Evolutionary conservation across 2,888 invertebrate genomes (phyloP).

Genomic region (Drosophila histrio): DNA sequence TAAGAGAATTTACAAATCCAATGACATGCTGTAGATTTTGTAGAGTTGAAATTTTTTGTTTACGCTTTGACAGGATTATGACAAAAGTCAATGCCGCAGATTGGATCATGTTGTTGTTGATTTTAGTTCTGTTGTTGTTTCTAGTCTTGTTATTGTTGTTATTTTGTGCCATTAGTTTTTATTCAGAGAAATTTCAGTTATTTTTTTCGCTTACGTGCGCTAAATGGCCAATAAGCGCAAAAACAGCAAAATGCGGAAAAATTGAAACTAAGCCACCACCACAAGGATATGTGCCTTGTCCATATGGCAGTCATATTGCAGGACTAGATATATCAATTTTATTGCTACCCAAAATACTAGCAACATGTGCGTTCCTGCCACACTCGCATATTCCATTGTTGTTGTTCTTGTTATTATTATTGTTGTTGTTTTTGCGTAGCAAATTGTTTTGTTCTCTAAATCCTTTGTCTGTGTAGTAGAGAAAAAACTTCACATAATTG

Average conservation of each 20-base stretch:
- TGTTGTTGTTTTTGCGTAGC: constrained; percentile 53
- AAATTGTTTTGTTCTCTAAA: constrained; percentile 52
- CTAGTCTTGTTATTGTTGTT: constrained; percentile 22
- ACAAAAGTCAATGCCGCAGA: constrained; percentile 57
- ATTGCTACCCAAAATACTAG: constrained; percentile 60
- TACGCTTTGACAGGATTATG: constrained; percentile 81
- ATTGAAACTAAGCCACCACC: constrained; percentile 71
- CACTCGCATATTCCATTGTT: not conserved
- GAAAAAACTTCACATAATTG: constrained; percentile 57
- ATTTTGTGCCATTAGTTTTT: constrained; percentile 74
- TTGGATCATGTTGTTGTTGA: constrained; percentile 28
- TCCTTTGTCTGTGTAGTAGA: constrained; percentile 44
- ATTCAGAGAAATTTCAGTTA: constrained; percentile 67
- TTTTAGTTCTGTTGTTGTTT: constrained; percentile 15
- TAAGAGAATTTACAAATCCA: constrained; percentile 23
- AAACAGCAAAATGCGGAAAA: constrained; percentile 21
- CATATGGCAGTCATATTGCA: constrained; percentile 70
- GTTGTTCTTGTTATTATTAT: constrained; percentile 16
- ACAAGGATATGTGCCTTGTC: constrained; percentile 35
- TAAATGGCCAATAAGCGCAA: constrained; percentile 79
- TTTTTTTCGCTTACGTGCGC: constrained; percentile 75
- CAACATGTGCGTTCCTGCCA: constrained; percentile 56
- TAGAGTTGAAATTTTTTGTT: constrained; percentile 68
- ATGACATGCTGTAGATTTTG: constrained; percentile 33
- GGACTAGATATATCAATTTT: constrained; percentile 78